These are phyloP conservation scores for Spheniscus mendiculus DNA, from an alignment of 2,113 vertebrate species.

Conservation along the genomic window DNA sequence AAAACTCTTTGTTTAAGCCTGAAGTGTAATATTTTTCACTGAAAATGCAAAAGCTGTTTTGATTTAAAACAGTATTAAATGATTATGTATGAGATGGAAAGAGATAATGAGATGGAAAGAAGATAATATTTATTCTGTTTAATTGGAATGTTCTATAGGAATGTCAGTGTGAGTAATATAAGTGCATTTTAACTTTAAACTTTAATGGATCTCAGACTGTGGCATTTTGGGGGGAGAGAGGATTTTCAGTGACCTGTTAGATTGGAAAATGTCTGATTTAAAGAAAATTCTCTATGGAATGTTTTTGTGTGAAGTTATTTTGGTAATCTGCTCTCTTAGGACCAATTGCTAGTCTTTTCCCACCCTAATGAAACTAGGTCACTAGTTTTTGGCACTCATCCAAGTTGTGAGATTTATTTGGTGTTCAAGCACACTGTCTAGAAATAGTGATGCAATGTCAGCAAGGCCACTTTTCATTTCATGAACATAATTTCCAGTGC, in stretches of 20 bases:
- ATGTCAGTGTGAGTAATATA: background rate
- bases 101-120: slow-evolving; percentile 33
- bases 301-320: slow-evolving; percentile 40
- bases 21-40: slow-evolving; percentile 50
- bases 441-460: slow-evolving; percentile 74
- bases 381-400: slow-evolving; percentile 65
- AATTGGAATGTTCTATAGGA: background rate
- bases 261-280: background rate
- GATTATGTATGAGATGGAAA: slow-evolving; percentile 43
- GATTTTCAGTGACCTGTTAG: background rate
- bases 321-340: slow-evolving; percentile 49
- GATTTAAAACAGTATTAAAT: slow-evolving; percentile 36
- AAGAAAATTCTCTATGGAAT: background rate
- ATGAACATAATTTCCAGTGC: slow-evolving; percentile 63
- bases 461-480: slow-evolving; percentile 70
- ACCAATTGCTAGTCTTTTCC: slow-evolving; percentile 57
- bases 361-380: slow-evolving; percentile 74
- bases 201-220: background rate
- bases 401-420: slow-evolving; percentile 67
- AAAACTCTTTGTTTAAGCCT: slow-evolving; percentile 18
- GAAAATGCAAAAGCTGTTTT: slow-evolving; percentile 36
- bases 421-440: slow-evolving; percentile 54
- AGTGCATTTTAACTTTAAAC: background rate
- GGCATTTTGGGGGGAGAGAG: background rate
- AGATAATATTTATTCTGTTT: slow-evolving; percentile 30